phyloP scores from a whole-genome alignment of 1,140 invertebrate genomes.

The Probaryconus sp. region DNA sequence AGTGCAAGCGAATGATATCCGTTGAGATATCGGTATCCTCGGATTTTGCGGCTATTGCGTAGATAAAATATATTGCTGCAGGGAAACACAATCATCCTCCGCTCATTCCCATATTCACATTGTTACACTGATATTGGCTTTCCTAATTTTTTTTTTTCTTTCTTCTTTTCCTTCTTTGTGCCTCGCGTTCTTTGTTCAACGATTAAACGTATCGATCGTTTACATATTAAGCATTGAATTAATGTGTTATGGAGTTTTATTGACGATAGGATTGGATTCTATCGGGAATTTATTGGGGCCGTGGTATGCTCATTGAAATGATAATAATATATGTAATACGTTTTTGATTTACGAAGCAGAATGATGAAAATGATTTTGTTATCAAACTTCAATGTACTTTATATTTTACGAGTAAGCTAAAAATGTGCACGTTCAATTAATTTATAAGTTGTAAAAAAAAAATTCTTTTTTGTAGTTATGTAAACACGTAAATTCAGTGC shows the following conservation, averaged over 20 bases:
- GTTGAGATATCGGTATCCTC: conserved; percentile 55
- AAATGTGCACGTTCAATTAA: too few species aligned
- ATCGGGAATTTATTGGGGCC: conserved; percentile 7
- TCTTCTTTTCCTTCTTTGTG: neutral
- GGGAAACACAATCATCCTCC: conserved; percentile 48
- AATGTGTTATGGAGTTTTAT: conserved; percentile 1
- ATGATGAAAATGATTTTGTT: too few species aligned
- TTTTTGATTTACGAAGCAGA: too few species aligned
- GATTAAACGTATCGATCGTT: conserved; percentile 1
- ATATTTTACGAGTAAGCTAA: too few species aligned
- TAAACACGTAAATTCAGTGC: too few species aligned
- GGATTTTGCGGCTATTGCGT: conserved; percentile 52
- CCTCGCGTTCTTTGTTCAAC: neutral
- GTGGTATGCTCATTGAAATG: conserved; percentile 2
- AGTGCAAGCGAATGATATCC: conserved; percentile 62
- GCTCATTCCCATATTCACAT: conserved; percentile 38
- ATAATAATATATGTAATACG: conserved; percentile 5
- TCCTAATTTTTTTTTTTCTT: neutral
- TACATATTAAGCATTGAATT: conserved; percentile 7
- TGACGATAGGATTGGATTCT: neutral
- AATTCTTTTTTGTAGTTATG: too few species aligned
- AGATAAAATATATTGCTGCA: conserved; percentile 57
- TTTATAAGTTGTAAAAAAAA: too few species aligned
- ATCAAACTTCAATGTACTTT: too few species aligned
- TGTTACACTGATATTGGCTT: conserved; percentile 25